Evolutionary conservation across 2,113 vertebrate species (phyloP), one percentile per base, ranked within the genome.

Genomic region (Caretta caretta): DNA sequence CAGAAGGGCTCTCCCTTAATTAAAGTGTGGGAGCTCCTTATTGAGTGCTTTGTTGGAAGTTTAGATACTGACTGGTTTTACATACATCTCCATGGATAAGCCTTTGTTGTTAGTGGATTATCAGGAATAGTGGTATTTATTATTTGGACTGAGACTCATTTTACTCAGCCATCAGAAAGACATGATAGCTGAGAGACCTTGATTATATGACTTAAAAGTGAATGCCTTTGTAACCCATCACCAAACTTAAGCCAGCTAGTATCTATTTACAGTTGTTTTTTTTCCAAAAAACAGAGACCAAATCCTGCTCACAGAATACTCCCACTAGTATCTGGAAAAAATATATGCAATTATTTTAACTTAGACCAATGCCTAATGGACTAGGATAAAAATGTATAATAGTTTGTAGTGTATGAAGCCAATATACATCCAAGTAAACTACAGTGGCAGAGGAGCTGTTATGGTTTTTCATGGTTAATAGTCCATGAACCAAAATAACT

Each of bases 21-120:
- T 72, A 46, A n/a, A 14, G 2, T 84, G 94, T 86, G 89, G 57
- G 88, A 31, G 12, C 13, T 83, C 8, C 80, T 92, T 86, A 86
- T 17, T 86, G 3, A 5, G 25, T 38, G 49, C 65, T 75, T 48
- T 85, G 22, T 35, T 53, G 7, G 24, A 96, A 91, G 80, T 3
- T 4, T 94, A 87, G 84, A 93, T 94, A 87, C n/a, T 4, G 20
- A 85, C 51, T 62, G 65, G 85, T 88, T 90, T 62, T 69, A 38
- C 59, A 83, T 84, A 65, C 1, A 75, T 20, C 7, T 0, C 25
- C 78, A 69, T 54, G 20, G 35, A 50, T 48, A 88, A 10, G 20
- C 1, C 1, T 29, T 72, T 83, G 2, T 25, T 78, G n/a, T 79
- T 51, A 42, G 2, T 2, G 27, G 4, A 62, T 46, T 86, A 5